Base-by-base conservation (phyloP, 2,888 invertebrate species). In the Chrysolina oricalcia region DNA sequence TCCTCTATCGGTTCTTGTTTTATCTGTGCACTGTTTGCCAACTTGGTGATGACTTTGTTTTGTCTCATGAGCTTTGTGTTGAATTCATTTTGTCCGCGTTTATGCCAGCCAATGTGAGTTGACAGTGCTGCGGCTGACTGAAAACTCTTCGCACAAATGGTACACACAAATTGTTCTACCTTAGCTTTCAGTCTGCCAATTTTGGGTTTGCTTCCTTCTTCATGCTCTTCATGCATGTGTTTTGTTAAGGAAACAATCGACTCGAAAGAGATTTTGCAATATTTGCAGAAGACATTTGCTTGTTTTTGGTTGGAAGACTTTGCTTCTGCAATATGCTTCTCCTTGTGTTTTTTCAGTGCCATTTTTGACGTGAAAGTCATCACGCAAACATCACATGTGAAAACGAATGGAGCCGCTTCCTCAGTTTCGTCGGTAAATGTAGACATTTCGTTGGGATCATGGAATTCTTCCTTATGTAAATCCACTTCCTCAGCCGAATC, bases 41-140 rank as follows among this genome's bases (percentile, higher is more conserved):
- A 63, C 65, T 65, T 73, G 17, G 15, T 71, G 43, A 65, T 65
- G 15, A 73, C 66, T 65, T 75, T 73, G 62, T 72, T 74, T 53
- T 81, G 27, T 71, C 72, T 67, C 70, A 76, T 64, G 78, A 91
- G 89, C 5, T 91, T 91, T 85, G 50, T 69, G 41, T 73, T 76
- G 11, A 63, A 67, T 15, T 73, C 70, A 35, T 70, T 70, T 17
- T 66, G 75, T 84, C 82, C 90, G 81, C 87, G 91, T 87, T 88
- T 92, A 88, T 88, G 93, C 92, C 86, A 93, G 83, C 90, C 92
- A 87, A 86, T 91, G 87, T 91, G 94, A 86, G 89, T 93, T 72
- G 92, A 91, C 63, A 93, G 85, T 17, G 93, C 93, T 6, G 90
- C 86, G 0, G 91, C 90, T 0, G 92, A 92, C 74, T 89, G 89